Evolutionary conservation across 2,888 invertebrate genomes (phyloP).

Genomic region (Lumbricus terrestris): DNA sequence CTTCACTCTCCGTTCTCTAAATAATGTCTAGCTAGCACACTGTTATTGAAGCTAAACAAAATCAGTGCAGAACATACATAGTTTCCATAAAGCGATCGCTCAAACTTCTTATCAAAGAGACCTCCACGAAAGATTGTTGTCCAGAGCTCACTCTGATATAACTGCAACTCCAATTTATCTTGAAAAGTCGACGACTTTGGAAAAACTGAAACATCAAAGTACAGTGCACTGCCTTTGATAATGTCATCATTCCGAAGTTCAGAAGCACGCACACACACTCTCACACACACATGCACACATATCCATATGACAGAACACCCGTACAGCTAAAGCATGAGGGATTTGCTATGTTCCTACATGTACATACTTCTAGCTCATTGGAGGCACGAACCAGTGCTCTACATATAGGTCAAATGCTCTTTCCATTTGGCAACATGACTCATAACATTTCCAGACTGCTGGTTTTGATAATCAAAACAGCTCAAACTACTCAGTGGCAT

Average conservation of each 20-base stretch:
- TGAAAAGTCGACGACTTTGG: not conserved
- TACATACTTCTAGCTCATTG: too few relatives aligned
- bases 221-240: not conserved
- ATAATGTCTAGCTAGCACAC: too few relatives aligned
- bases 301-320: too few relatives aligned
- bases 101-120: not conserved
- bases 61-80: not conserved
- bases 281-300: too few relatives aligned
- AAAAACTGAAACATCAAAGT: not conserved
- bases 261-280: too few relatives aligned
- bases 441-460: not conserved
- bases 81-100: not conserved
- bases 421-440: too few relatives aligned
- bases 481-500: not conserved
- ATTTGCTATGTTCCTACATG: too few relatives aligned
- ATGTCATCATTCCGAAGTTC: not conserved
- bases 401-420: too few relatives aligned
- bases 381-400: too few relatives aligned
- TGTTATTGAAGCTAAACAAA: not conserved
- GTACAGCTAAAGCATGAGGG: too few relatives aligned
- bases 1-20: too few relatives aligned
- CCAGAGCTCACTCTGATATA: constrained; percentile 6
- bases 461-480: not conserved
- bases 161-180: not conserved
- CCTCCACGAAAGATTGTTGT: constrained; percentile 12